Evolutionary conservation across 1,140 invertebrate genomes (phyloP), one percentile per base, ranked within the genome.

Genomic region (Bicyclus anynana): DNA sequence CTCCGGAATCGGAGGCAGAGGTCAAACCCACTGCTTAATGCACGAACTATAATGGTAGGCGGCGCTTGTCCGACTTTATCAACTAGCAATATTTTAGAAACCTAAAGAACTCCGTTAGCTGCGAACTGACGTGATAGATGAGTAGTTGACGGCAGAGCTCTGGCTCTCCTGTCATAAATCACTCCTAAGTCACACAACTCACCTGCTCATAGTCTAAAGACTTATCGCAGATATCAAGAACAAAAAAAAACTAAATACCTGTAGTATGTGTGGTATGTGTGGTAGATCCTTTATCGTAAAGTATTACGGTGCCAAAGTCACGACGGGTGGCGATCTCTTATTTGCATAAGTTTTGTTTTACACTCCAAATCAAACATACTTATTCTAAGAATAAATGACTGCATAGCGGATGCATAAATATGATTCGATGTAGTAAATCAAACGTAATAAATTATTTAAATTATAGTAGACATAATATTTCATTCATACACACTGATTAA

Each of bases 321-420:
- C 80, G 37, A 69, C 78, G 77, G 77, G 78, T 70, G 77, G 78
- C 72, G 66, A 64, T 55, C 72, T 60, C 67, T 70, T 78, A 80
- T 84, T 84, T 81, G 78, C 77, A 81, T 78, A 77, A 54, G 71
- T 75, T 81, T 80, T 80, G 72, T 80, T 82, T 80, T 59, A 17
- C 48, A 62, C 29, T 58, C 50, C 35, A 67, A 65, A 65, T 65
- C 68, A 59, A 65, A 71, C 59, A 67, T 67, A 66, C 58, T n/a
- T n/a, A n/a, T n/a, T 53, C 23, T 47, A 18, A 54, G 63, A 63
- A 60, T 44, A 58, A 53, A 44, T 47, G 49, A 46, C 55, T 48
- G 17, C 48, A 18, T 33, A 49, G 40, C 54, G 61, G 58, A 61
- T 47, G 51, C 42, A 68, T 68, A 65, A 62, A 68, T 65, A 59